phyloP scores from a whole-genome alignment of 2,797 vertebrate genomes.

The Spheniscus humboldti region DNA sequence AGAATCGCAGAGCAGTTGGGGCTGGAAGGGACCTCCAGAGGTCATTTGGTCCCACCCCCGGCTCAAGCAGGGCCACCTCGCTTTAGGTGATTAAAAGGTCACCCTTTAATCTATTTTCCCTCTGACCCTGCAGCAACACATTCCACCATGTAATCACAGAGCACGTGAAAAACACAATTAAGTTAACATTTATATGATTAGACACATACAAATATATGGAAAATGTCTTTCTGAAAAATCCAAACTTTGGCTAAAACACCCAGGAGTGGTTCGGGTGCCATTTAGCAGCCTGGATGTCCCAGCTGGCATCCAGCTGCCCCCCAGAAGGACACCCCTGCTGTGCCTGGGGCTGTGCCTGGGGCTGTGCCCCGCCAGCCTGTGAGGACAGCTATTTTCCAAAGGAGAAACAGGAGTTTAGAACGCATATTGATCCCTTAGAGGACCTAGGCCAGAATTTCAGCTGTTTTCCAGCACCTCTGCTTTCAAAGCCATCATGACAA shows the following conservation, averaged over 20 bases:
- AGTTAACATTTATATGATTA: not conserved
- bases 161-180: accelerated
- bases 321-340: not conserved
- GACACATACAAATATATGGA: not conserved
- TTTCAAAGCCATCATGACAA: not conserved
- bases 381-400: not conserved
- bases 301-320: not conserved
- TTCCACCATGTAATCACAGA: not conserved
- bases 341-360: not conserved
- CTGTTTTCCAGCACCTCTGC: not conserved
- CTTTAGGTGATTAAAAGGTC: not conserved
- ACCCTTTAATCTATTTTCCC: not conserved
- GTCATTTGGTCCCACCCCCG: not conserved
- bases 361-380: not conserved
- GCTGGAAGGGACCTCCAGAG: not conserved
- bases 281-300: not conserved
- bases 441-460: not conserved
- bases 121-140: not conserved
- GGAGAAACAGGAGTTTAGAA: not conserved
- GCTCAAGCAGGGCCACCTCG: not conserved
- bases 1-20: accelerated
- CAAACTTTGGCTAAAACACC: not conserved
- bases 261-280: not conserved
- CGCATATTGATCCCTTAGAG: not conserved
- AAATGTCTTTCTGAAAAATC: not conserved